Conservation (phyloP, 2,888 invertebrate species). For the Cecidostiba fungosa region DNA sequence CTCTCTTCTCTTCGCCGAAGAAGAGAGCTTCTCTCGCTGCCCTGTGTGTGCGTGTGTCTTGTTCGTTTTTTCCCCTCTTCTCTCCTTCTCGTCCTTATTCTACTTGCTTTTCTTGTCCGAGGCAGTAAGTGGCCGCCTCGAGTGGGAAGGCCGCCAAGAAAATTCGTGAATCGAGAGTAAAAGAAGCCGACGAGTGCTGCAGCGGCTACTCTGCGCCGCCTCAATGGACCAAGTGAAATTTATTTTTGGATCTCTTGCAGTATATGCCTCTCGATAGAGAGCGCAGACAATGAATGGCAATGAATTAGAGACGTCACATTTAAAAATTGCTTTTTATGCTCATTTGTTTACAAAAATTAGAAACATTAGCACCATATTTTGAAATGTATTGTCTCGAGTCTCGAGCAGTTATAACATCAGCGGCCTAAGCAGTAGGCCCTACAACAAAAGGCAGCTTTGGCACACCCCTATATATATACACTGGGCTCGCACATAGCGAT, state of each 20-base stretch:
- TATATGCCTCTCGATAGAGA: not conserved
- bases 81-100: slow-evolving; percentile 26
- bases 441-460: too few relatives aligned
- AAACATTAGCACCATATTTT: too few relatives aligned
- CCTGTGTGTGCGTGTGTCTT: slow-evolving; percentile 4
- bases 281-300: slow-evolving; percentile 47
- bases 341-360: too few relatives aligned
- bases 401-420: too few relatives aligned
- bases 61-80: not conserved
- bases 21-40: not conserved
- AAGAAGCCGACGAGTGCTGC: not conserved
- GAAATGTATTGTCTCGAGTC: too few relatives aligned
- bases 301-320: too few relatives aligned
- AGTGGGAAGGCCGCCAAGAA: slow-evolving; percentile 46
- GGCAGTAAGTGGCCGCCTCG: slow-evolving; percentile 1
- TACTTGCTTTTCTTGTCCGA: slow-evolving; percentile 4
- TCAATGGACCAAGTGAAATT: slow-evolving; percentile 33
- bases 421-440: too few relatives aligned
- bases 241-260: slow-evolving; percentile 39
- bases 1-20: slow-evolving; percentile 66
- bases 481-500: too few relatives aligned
- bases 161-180: slow-evolving; percentile 57
- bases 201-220: not conserved
- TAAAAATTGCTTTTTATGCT: too few relatives aligned
- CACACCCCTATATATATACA: too few relatives aligned